These are phyloP conservation scores for Megathymus violae DNA, from an alignment of 1,140 invertebrate species.

Conservation along the genomic window DNA sequence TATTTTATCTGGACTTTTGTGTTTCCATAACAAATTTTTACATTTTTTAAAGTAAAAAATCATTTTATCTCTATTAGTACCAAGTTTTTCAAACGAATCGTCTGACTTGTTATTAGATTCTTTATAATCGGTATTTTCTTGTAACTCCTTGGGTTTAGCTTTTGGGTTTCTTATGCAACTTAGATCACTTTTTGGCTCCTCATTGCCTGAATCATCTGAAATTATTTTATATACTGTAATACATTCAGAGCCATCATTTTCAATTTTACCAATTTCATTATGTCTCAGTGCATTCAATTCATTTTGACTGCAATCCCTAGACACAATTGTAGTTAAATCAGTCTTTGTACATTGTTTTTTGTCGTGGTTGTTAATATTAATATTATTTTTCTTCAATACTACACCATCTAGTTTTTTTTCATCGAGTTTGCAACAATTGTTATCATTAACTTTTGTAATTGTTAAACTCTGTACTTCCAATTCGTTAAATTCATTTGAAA, in stretches of 20 bases:
- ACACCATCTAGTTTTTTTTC: not conserved
- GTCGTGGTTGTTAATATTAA: not conserved
- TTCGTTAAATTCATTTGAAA: slow-evolving; percentile 1
- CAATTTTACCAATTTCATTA: not conserved
- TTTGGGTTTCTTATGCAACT: not conserved
- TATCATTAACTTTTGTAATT: slow-evolving; percentile 11
- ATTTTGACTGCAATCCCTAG: not conserved
- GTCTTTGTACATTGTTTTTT: not conserved
- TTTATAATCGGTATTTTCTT: no score
- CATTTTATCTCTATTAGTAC: slow-evolving; percentile 29
- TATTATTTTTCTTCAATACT: not conserved
- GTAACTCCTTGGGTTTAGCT: no score
- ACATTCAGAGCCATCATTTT: not conserved
- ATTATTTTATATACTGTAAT: not conserved
- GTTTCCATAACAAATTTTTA: slow-evolving; percentile 53
- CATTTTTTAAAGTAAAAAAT: slow-evolving; percentile 33
- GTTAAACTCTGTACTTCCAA: slow-evolving; percentile 19
- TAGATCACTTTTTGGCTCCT: not conserved
- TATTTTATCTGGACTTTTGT: slow-evolving; percentile 35
- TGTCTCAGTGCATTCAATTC: not conserved
- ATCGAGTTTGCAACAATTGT: not conserved
- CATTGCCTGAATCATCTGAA: not conserved
- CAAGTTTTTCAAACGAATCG: slow-evolving; percentile 12
- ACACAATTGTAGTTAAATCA: no score
- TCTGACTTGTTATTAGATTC: no score